Evolutionary conservation across 2,113 vertebrate species (phyloP).

Genomic region (Aegotheles bennettii): DNA sequence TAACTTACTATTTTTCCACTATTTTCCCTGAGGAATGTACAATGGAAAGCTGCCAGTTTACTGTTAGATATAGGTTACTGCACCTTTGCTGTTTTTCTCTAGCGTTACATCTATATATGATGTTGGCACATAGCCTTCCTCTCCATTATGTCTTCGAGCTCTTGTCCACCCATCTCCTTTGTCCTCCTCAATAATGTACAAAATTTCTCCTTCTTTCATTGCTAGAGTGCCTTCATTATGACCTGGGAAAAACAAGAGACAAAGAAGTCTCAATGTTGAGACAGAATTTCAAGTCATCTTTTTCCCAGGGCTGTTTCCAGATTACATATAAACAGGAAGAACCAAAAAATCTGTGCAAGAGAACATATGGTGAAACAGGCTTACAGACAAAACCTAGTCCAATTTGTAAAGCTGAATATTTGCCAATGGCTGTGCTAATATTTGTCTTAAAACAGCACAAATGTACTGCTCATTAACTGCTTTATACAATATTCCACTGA

Average conservation of each 20-base stretch:
- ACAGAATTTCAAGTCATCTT: constrained; percentile 18
- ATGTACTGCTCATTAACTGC: background rate
- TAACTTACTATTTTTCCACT: constrained; percentile 15
- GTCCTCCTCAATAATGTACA: constrained; percentile 97
- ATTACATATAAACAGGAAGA: constrained; percentile 23
- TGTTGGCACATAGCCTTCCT: constrained; percentile 97
- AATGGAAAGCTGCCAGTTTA: constrained; percentile 60
- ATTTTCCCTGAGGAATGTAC: constrained; percentile 8
- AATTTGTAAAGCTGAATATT: background rate
- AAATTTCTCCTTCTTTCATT: constrained; percentile 93
- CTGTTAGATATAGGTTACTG: constrained; percentile 97
- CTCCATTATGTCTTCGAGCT: constrained; percentile 91
- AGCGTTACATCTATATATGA: constrained; percentile 97
- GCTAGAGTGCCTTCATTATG: constrained; percentile 95
- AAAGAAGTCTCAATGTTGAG: background rate
- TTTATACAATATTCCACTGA: background rate
- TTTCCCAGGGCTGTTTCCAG: constrained; percentile 11
- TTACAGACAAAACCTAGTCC: background rate
- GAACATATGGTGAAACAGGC: constrained; percentile 14
- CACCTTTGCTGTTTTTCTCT: constrained; percentile 99
- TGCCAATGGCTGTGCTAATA: constrained; percentile 22
- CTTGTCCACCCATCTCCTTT: constrained; percentile 98
- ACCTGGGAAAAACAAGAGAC: constrained; percentile 72
- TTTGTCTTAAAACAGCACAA: background rate
- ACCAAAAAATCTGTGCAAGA: background rate